Percentiles rank a stretch among this genome's conserved stretches.
These are phyloP conservation scores for Delphinapterus leucas DNA, from an alignment of 2,113 vertebrate species.

Conservation along the genomic window DNA sequence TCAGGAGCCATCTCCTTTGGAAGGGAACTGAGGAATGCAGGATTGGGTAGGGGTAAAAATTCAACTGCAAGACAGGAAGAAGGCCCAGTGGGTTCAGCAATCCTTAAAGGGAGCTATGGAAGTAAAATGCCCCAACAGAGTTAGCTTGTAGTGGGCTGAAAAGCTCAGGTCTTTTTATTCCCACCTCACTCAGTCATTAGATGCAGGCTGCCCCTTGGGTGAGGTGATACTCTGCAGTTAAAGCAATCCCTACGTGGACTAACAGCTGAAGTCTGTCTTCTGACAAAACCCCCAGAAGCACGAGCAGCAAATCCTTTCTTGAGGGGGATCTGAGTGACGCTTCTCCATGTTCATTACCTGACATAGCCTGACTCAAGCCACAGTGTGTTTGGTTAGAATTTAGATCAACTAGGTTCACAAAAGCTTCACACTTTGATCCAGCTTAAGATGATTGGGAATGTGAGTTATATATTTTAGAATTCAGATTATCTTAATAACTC, in stretches of 20 bases:
- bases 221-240: background rate
- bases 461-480: background rate
- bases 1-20: background rate
- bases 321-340: accelerated
- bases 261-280: background rate
- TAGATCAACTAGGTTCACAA: background rate
- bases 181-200: background rate
- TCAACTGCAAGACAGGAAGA: background rate
- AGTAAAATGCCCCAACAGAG: background rate
- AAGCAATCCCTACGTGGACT: background rate
- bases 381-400: background rate
- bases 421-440: background rate
- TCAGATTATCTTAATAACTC: background rate
- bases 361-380: background rate
- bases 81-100: background rate
- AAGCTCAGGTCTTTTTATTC: background rate
- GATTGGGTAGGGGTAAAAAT: background rate
- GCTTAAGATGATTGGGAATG: background rate
- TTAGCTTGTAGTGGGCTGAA: background rate
- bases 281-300: background rate
- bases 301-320: background rate
- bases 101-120: background rate
- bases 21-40: background rate
- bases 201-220: accelerated
- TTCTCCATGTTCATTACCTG: background rate